Conservation (phyloP, 2,113 vertebrate species). For the Solea solea region DNA sequence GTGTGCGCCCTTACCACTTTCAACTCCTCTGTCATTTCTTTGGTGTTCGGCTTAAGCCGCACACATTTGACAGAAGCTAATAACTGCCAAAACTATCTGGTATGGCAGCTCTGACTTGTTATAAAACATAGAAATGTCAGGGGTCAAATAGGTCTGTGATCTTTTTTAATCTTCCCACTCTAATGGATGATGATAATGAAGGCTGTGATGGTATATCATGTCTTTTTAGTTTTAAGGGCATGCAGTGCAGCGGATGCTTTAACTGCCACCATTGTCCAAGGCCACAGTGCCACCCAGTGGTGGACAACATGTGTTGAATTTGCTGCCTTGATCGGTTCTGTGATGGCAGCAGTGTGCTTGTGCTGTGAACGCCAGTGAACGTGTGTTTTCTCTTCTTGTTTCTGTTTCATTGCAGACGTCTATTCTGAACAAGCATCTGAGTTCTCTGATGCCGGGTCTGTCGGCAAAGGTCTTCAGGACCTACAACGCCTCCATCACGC, state of each 20-base stretch:
- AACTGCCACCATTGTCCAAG: not conserved
- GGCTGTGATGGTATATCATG: constrained; percentile 20
- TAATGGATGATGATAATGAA: constrained; percentile 50
- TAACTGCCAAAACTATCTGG: constrained; percentile 13
- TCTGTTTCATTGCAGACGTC: constrained; percentile 60
- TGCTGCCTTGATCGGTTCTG: not conserved
- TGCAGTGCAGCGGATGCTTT: not conserved
- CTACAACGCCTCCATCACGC: constrained; percentile 85
- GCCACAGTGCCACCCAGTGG: constrained; percentile 77
- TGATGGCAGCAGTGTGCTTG: not conserved
- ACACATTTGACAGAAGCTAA: constrained; percentile 33
- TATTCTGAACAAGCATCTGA: constrained; percentile 83
- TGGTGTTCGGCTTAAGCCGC: constrained; percentile 7
- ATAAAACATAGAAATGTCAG: constrained; percentile 48
- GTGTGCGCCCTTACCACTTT: not conserved
- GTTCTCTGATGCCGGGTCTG: constrained; percentile 82
- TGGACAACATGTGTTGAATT: fast-evolving
- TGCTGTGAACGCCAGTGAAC: not conserved
- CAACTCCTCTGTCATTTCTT: constrained; percentile 9
- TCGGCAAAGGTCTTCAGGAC: constrained; percentile 87
- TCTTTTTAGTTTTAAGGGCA: constrained; percentile 26
- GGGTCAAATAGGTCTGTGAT: constrained; percentile 26
- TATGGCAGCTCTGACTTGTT: constrained; percentile 29
- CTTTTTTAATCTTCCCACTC: constrained; percentile 50
- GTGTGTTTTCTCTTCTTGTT: not conserved